Evolutionary conservation across 1,140 invertebrate genomes (phyloP), one percentile per base, ranked within the genome.

Genomic region (Cryptotermes secundus): DNA sequence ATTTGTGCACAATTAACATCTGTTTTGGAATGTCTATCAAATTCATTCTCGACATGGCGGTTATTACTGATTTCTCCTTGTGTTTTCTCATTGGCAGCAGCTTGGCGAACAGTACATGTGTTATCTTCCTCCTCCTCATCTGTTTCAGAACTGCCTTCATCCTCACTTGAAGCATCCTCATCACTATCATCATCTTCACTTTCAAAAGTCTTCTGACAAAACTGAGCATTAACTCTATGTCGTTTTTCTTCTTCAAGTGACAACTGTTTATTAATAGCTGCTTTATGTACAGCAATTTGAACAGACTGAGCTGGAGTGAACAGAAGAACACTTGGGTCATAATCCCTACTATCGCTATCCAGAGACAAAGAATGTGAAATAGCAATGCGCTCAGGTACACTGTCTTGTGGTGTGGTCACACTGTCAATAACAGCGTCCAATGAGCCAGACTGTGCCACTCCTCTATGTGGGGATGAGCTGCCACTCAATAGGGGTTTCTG

Each of bases 221-320:
- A 26, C 24, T 26, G 38, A 22, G 38, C 34, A 31, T 72, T 72
- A 7, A 12, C 38, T 31, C 53, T 82, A 34, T 65, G 79, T 72
- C 86, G 81, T 42, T 86, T 72, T 14, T 87, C 86, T 83, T 88
- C 88, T 53, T 89, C 89, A 45, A 87, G 84, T 53, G 87, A 88
- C 84, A 91, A 87, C 86, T 90, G 89, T 86, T 90, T 91, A 72
- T 90, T 89, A 59, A 91, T 89, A 1, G 89, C 89, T 31, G 90
- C 89, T 86, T 91, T 88, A 85, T 90, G 88, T 24, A 91, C 88
- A 31, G 90, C 90, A 83, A 90, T 89, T 86, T 91, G 90, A 7
- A 90, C 88, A 3, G 87, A 87, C 87, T 90, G 88, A 59, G 87
- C 87, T 16, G 88, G 88, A 35, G 89, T 90, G 83, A 90, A 90